Conservation (phyloP, 1,140 invertebrate species). For the Trinorchestia longiramus region DNA sequence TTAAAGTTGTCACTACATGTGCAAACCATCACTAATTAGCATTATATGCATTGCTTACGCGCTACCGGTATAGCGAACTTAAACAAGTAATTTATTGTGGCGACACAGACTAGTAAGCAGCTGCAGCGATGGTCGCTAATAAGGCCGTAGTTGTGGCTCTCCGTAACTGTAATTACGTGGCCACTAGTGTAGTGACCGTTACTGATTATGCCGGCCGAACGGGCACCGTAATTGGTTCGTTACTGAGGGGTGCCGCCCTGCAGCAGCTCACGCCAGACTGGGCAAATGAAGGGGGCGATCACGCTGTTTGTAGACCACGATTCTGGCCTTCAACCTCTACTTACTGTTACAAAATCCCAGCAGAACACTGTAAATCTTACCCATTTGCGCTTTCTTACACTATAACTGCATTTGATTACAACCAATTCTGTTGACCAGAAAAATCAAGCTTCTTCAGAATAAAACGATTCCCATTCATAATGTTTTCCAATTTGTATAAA, state of each 20-base stretch:
- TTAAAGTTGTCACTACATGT: background rate
- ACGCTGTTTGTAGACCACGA: background rate
- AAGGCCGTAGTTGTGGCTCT: background rate
- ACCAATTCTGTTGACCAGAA: background rate
- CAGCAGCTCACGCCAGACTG: background rate
- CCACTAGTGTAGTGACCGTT: conserved; percentile 6
- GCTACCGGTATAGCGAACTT: background rate
- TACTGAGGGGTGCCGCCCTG: background rate
- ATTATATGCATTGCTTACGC: background rate
- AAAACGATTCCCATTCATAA: too few species aligned
- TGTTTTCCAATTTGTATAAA: too few species aligned
- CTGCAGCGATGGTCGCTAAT: background rate
- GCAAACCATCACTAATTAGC: background rate
- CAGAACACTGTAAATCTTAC: background rate
- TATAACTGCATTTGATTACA: background rate
- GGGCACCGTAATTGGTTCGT: conserved; percentile 19
- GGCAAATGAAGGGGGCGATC: background rate
- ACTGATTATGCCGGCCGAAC: background rate
- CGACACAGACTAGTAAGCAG: background rate
- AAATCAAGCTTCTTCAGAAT: too few species aligned
- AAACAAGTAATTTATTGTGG: background rate
- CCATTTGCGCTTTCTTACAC: background rate
- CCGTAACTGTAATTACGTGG: background rate
- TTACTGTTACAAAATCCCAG: background rate
- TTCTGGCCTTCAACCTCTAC: background rate